Percentiles rank a stretch among this genome's conserved stretches.
phyloP scores from a whole-genome alignment of 1,140 invertebrate species.

The Goniozus legneri region DNA sequence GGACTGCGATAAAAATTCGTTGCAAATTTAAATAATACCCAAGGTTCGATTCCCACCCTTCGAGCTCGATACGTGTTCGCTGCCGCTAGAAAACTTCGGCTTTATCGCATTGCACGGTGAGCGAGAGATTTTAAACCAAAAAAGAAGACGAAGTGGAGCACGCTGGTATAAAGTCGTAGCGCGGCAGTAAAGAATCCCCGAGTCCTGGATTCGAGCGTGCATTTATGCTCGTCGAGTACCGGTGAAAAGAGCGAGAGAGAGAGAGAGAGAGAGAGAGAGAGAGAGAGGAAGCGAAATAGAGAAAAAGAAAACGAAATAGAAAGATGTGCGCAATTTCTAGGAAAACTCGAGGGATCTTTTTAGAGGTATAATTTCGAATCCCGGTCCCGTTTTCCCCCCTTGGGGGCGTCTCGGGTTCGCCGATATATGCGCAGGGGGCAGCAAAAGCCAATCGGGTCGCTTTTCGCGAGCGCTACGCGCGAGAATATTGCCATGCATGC shows the following conservation, averaged over 20 bases:
- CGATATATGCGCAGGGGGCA: background rate
- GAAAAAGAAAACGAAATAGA: background rate
- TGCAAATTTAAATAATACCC: too few relatives aligned
- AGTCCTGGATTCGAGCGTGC: too few relatives aligned
- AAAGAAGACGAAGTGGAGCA: too few relatives aligned
- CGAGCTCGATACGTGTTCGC: too few relatives aligned
- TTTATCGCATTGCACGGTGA: too few relatives aligned
- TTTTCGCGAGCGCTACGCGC: conserved; percentile 1
- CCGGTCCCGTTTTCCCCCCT: background rate
- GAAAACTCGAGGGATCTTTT: background rate
- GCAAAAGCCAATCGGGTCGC: conserved; percentile 24
- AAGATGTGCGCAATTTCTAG: background rate
- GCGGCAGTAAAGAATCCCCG: too few relatives aligned
- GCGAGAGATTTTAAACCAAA: too few relatives aligned
- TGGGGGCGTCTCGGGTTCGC: background rate
- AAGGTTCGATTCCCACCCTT: too few relatives aligned
- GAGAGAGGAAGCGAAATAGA: background rate
- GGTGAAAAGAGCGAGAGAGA: background rate
- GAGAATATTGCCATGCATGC: background rate
- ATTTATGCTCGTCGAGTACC: too few relatives aligned
- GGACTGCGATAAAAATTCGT: too few relatives aligned
- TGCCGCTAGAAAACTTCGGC: too few relatives aligned
- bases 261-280: background rate
- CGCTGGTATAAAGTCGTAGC: too few relatives aligned
- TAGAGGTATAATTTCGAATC: conserved; percentile 26